phyloP scores from a whole-genome alignment of 2,113 vertebrate genomes.

The Cacatua alba region DNA sequence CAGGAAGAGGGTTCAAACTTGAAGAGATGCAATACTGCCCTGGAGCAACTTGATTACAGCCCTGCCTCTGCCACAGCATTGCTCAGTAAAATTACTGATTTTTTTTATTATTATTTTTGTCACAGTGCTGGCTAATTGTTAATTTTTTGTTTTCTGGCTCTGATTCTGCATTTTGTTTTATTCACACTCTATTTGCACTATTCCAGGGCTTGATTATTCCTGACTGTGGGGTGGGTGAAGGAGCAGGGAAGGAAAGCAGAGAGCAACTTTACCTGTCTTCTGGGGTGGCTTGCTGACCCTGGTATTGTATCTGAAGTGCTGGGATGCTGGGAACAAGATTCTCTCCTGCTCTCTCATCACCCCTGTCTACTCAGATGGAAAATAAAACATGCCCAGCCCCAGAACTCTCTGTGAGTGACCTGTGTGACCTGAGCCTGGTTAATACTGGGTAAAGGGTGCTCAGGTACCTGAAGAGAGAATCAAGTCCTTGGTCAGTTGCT shows the following conservation, averaged over 20 bases:
- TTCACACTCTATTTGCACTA: background rate
- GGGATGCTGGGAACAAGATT: background rate
- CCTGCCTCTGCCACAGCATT: background rate
- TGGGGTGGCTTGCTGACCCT: background rate
- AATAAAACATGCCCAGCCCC: fast-evolving
- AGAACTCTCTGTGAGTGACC: background rate
- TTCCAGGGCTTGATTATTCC: background rate
- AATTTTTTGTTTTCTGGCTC: background rate
- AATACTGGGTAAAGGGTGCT: background rate
- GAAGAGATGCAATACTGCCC: background rate
- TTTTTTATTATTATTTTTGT: background rate
- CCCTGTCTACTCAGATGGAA: background rate
- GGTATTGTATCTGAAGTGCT: background rate
- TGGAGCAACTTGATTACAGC: background rate
- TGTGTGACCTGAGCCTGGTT: background rate
- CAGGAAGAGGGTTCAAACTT: background rate
- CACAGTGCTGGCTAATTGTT: background rate
- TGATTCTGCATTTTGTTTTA: background rate
- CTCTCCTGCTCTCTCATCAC: background rate
- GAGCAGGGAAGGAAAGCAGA: background rate
- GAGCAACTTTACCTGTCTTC: background rate
- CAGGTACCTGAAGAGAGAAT: background rate
- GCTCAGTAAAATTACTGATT: background rate
- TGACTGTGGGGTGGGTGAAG: background rate
- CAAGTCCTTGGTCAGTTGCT: background rate